Evolutionary conservation across 2,797 vertebrate genomes (phyloP).

Genomic region (Denticeps clupeoides): DNA sequence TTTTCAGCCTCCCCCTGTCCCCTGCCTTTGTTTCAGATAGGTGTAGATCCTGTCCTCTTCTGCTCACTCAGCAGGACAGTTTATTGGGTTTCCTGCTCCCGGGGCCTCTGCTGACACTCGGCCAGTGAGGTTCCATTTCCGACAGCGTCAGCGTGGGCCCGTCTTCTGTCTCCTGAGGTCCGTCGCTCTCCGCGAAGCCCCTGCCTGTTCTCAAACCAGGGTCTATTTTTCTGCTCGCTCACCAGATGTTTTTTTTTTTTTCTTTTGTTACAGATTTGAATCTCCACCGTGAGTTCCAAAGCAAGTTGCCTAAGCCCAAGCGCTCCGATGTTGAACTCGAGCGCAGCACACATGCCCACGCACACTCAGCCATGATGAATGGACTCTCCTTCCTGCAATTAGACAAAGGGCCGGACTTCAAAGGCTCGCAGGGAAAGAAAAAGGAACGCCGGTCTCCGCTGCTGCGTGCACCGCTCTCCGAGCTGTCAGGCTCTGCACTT

Average conservation of each 20-base stretch:
- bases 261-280: no score
- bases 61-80: conserved; percentile 1
- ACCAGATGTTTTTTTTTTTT: no score
- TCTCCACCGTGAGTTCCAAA: no score
- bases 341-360: neutral
- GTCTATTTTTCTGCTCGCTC: no score
- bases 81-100: neutral
- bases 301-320: no score
- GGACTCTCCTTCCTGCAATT: conserved; percentile 1
- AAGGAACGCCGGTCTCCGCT: neutral
- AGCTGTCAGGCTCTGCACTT: no score
- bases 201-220: no score
- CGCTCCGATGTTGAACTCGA: no score
- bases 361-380: neutral
- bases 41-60: conserved; percentile 3
- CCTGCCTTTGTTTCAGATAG: conserved; percentile 1
- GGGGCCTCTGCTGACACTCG: neutral
- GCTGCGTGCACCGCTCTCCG: no score
- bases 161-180: neutral
- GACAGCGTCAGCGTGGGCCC: neutral
- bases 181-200: no score
- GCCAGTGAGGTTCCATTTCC: conserved; percentile 1
- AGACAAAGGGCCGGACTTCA: neutral
- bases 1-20: neutral
- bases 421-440: neutral